Base-by-base conservation (phyloP, 2,888 invertebrate species). In the Plebejus anna region DNA sequence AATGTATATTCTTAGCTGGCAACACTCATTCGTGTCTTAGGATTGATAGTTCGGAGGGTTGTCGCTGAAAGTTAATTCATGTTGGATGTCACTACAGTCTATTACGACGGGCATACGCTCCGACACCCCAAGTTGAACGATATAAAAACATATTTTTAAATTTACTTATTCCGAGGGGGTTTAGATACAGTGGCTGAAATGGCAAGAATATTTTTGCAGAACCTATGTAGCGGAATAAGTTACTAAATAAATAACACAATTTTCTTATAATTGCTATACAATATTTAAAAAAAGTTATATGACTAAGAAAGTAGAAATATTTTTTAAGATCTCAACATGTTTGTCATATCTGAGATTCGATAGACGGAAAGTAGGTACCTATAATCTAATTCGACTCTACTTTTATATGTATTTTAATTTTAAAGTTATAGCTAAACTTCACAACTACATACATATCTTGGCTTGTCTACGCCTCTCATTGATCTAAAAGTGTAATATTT, bases 81-180 rank as follows among this genome's bases (percentile, higher is more conserved):
- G 92, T 93, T 92, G 87, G 90, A 87, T 92, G 92, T 92, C 92
- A 91, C 84, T 89, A 86, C 86, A 86, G 86, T 89, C 90, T 91
- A 89, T 88, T 88, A 88, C 86, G 89, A 87, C 80, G 87, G 89
- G 88, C 89, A 87, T 89, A 88, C 88, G 90, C 79, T 78, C 79
- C 78, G 77, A 61, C 76, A 75, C 76, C 70, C 70, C 73, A 59
- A 57, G 66, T 78, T 76, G 87, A 88, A 86, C 87, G 38, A 47
- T 42, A 61, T 61, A 59, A 42, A 61, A 57, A 36, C 36, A 42
- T 28, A 16, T 36, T 75, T 75, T 57, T 75, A 75, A 55, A 55
- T 28, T 55, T 55, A 75, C 16, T 38, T 22, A 36, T 32, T n/a
- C 11, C 16, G 22, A 38, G 55, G 75, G 59, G 13, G 61, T 61